Evolutionary conservation across 2,888 invertebrate species (phyloP).

Genomic region (Drosophila mimica): DNA sequence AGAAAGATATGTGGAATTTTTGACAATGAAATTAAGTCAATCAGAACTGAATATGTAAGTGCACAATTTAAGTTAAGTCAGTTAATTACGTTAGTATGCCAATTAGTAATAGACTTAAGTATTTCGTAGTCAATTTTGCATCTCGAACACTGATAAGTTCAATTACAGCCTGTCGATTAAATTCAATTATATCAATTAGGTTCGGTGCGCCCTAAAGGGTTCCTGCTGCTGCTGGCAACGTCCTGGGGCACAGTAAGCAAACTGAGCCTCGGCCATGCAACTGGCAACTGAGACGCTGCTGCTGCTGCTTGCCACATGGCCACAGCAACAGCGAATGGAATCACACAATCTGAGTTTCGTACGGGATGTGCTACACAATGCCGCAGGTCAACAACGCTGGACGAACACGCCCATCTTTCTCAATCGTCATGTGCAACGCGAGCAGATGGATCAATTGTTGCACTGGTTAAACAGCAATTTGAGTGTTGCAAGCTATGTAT

Average conservation of each 20-base stretch:
- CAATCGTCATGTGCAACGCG: constrained; percentile 20
- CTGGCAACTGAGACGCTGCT: constrained; percentile 28
- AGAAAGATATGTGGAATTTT: background rate
- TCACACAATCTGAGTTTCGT: constrained; percentile 51
- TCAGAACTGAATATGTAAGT: background rate
- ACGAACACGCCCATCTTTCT: constrained; percentile 64
- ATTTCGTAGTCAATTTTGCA: constrained; percentile 30
- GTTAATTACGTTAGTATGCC: constrained; percentile 19
- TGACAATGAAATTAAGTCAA: background rate
- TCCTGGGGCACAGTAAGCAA: constrained; percentile 19
- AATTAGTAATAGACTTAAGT: background rate
- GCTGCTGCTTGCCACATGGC: constrained; percentile 22
- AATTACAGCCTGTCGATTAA: constrained; percentile 43
- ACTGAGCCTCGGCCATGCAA: constrained; percentile 24
- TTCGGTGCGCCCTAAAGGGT: constrained; percentile 31
- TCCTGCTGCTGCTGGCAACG: background rate
- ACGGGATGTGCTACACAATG: constrained; percentile 31
- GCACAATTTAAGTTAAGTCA: background rate
- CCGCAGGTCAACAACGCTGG: constrained; percentile 41
- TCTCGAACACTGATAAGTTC: constrained; percentile 42
- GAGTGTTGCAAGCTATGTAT: constrained; percentile 50
- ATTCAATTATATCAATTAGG: constrained; percentile 56
- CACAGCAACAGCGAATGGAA: background rate
- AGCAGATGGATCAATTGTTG: constrained; percentile 40
- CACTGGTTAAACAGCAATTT: constrained; percentile 55